Conservation (phyloP, 30 jellyfish, hydroid and myxozoan genomes). For the Morbakka virulenta region DNA sequence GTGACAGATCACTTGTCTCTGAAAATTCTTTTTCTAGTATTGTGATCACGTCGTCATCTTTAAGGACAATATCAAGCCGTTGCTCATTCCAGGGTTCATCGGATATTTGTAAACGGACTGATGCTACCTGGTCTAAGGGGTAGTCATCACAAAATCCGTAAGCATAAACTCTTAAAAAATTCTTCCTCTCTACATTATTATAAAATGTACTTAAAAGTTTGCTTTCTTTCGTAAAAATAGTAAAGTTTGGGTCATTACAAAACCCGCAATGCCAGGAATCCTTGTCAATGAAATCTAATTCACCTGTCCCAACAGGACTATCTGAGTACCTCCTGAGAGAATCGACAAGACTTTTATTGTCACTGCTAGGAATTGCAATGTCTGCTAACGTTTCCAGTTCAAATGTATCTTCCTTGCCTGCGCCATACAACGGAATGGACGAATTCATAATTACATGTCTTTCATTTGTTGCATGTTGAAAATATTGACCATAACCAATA, state of each 20-base stretch:
- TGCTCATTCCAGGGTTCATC: conserved; percentile 83
- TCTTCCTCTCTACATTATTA: background rate
- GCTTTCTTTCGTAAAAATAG: conserved; percentile 14
- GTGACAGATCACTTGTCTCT: conserved; percentile 62
- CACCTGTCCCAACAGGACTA: conserved; percentile 12
- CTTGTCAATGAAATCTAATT: conserved; percentile 24
- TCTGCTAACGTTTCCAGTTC: conserved; percentile 1
- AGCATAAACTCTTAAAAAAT: background rate
- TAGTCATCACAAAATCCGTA: conserved; percentile 20
- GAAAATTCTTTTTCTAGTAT: conserved; percentile 12
- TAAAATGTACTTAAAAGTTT: too few species aligned
- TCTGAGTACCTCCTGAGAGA: background rate
- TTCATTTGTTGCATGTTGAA: conserved; percentile 8
- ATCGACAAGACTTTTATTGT: conserved; percentile 7
- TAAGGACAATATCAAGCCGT: conserved; percentile 11
- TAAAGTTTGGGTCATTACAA: background rate
- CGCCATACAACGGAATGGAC: background rate
- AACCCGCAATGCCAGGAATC: conserved; percentile 48
- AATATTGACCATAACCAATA: conserved; percentile 41
- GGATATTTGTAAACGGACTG: conserved; percentile 33
- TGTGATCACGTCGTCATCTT: background rate
- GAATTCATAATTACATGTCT: conserved; percentile 14
- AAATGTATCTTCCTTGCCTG: background rate
- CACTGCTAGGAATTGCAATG: conserved; percentile 11
- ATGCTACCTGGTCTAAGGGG: conserved; percentile 4